Evolutionary conservation across 1,140 invertebrate genomes (phyloP).

Genomic region (Cydia strobilella): DNA sequence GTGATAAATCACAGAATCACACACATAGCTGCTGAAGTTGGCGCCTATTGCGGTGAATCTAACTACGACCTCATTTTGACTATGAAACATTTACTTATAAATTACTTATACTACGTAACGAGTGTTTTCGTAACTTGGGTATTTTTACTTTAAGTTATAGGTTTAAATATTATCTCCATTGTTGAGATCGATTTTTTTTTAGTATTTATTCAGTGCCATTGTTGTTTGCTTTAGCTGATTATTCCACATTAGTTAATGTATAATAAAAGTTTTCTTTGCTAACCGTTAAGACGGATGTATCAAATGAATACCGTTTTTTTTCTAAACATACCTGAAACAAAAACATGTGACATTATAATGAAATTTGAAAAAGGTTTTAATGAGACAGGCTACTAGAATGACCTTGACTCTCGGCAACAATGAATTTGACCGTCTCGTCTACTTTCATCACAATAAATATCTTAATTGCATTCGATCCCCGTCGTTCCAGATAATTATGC

Average conservation of each 20-base stretch:
- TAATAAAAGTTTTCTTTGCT: too few relatives aligned
- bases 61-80: not conserved
- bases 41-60: not conserved
- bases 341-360: not conserved
- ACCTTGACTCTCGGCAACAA: not conserved
- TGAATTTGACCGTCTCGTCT: not conserved
- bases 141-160: too few relatives aligned
- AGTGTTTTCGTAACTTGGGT: not conserved
- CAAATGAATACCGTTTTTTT: too few relatives aligned
- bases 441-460: not conserved
- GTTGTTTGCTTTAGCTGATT: too few relatives aligned
- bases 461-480: slow-evolving; percentile 17
- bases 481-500: slow-evolving; percentile 19
- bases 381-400: not conserved
- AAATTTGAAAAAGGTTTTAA: too few relatives aligned
- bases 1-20: too few relatives aligned
- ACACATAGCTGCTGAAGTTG: too few relatives aligned
- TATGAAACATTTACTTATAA: not conserved
- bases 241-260: too few relatives aligned
- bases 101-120: not conserved
- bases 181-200: too few relatives aligned
- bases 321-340: not conserved
- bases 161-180: too few relatives aligned
- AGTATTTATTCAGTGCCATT: too few relatives aligned
- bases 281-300: too few relatives aligned